Base-by-base conservation (phyloP, 2,797 vertebrate genomes). In the Loriculus beryllinus region DNA sequence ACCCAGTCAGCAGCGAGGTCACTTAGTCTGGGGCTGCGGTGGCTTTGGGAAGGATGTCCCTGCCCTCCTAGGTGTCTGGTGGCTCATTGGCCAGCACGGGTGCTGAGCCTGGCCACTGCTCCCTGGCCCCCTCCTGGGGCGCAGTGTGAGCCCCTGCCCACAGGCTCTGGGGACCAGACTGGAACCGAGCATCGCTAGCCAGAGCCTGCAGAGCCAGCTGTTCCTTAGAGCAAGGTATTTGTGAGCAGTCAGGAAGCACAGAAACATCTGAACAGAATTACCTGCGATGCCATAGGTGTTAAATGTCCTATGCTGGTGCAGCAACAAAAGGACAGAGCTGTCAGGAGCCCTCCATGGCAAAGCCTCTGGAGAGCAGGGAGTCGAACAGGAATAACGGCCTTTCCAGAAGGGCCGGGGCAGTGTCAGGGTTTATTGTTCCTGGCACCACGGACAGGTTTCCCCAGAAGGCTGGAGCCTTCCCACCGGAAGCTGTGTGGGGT, bases 11-110 rank as follows among this genome's bases (percentile, higher is more conserved):
- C 37, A 60, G 26, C 0, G 0, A 21, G 14, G 21, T 47, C 81
- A 40, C 59, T 33, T n/a, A 33, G 16, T 48, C 37, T 11, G 54
- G 13, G n/a, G 10, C 25, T 75, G n/a, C 0, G 0, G 47, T 33
- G 48, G 54, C 42, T 68, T 71, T 39, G 37, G 23, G 37, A 48
- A 49, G 29, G 43, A 43, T 2, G 5, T 54, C 29, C 48, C 35
- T 48, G 47, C 52, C 47, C 40, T 1, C 0, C 33, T 31, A 22
- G 26, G 31, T 60, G 12, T 68, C 28, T 29, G 28, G 17, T 63
- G 48, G 43, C 56, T 48, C 1, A 15, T 6, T 37, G 62, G 54
- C 25, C 47, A 70, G 29, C 29, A 12, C 1, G 1, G 7, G 11
- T 31, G 49, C 39, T 51, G 39, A 51, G 43, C 8, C 11, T 12